Evolutionary conservation across 2,113 vertebrate species (phyloP).

Genomic region (Falcunculus frontatus): DNA sequence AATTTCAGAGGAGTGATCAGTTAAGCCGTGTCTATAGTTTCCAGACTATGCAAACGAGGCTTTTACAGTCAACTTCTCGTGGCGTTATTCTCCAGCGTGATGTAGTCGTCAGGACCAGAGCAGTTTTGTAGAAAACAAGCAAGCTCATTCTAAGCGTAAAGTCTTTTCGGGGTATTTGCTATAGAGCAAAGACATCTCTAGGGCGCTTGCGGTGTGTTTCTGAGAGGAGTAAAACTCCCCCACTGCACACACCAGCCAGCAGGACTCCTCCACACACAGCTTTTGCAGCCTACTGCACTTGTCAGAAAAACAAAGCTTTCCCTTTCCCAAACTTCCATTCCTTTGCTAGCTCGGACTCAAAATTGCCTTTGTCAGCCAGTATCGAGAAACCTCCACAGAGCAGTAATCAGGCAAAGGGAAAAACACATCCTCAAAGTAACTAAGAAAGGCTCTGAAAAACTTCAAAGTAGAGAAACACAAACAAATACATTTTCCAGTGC

Average conservation of each 20-base stretch:
- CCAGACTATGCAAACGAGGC: neutral
- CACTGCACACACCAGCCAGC: neutral
- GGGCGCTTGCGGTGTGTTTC: neutral
- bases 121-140: neutral
- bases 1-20: neutral
- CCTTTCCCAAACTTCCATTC: neutral
- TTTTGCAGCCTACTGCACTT: neutral
- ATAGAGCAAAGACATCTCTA: neutral
- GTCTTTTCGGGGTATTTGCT: neutral
- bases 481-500: neutral
- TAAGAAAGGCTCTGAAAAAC: conserved; percentile 3
- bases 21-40: neutral
- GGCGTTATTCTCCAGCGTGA: neutral
- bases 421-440: neutral
- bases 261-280: neutral
- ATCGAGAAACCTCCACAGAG: neutral
- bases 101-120: neutral
- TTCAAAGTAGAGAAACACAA: neutral
- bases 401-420: neutral
- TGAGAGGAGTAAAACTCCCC: neutral
- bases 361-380: neutral
- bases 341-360: neutral
- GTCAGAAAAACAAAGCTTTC: neutral
- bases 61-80: neutral
- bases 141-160: neutral